Conservation (phyloP, 2,888 invertebrate genomes). For the Caenorhabditis sulstoni region DNA sequence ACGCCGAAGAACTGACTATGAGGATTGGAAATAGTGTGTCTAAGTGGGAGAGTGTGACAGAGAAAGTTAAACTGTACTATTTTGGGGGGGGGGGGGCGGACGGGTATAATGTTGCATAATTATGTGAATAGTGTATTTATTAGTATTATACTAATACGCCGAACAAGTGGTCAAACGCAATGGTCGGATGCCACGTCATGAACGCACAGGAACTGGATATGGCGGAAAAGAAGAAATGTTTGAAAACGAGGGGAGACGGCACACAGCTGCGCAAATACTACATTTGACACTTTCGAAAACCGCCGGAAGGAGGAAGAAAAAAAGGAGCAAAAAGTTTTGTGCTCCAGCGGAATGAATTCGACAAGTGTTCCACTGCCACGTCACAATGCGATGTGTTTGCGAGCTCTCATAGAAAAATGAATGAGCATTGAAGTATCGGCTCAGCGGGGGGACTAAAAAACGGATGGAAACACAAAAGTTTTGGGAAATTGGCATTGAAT, state of each 20-base stretch:
- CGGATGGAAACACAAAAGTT: too few species aligned
- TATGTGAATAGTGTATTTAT: conserved; percentile 26
- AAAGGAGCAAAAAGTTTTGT: not conserved
- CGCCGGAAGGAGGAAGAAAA: too few species aligned
- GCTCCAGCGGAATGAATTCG: not conserved
- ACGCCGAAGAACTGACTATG: too few species aligned
- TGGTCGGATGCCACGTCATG: not conserved
- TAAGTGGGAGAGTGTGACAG: not conserved
- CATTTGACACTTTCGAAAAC: not conserved
- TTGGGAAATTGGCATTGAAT: too few species aligned
- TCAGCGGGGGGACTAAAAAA: too few species aligned
- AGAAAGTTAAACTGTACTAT: conserved; percentile 33
- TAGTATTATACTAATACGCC: conserved; percentile 22
- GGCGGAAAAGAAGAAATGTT: not conserved
- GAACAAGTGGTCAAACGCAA: conserved; percentile 2
- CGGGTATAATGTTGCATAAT: conserved; percentile 48
- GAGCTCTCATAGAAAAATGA: too few species aligned
- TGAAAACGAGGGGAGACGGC: not conserved
- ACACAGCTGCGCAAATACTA: not conserved
- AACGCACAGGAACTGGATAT: not conserved
- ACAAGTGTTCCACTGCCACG: not conserved
- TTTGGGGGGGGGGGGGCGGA: not conserved
- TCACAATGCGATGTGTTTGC: too few species aligned
- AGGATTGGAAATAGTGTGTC: conserved; percentile 2
- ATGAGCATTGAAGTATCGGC: too few species aligned